These are phyloP conservation scores for Scrobipalpa costella DNA, from an alignment of 2,888 invertebrate species.

Conservation along the genomic window DNA sequence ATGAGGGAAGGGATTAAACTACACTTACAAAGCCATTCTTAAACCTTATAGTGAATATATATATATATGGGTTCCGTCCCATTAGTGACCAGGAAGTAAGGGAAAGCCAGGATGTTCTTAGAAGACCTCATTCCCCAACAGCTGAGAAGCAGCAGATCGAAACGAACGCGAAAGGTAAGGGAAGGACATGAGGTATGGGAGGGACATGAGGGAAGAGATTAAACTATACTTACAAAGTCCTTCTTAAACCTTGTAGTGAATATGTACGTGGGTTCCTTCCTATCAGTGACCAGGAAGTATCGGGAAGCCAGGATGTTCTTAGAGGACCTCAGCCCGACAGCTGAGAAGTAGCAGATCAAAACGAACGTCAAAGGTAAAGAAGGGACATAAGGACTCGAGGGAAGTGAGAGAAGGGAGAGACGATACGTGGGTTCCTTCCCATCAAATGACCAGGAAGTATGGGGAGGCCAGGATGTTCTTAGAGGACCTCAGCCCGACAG, in stretches of 20 bases:
- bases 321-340: conserved; percentile 68
- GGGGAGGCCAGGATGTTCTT: conserved; percentile 82
- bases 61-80: conserved; percentile 78
- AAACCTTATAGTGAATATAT: conserved; percentile 82
- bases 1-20: no score
- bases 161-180: no score
- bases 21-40: conserved; percentile 61
- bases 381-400: no score
- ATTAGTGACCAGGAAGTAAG: conserved; percentile 81
- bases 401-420: no score
- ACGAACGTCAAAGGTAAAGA: no score
- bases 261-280: conserved; percentile 79
- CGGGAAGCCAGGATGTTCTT: conserved; percentile 82
- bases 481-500: conserved; percentile 65
- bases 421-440: conserved; percentile 79
- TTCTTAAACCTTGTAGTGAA: conserved; percentile 81
- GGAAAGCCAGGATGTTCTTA: conserved; percentile 80
- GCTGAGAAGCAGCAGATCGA: conserved; percentile 48
- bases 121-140: conserved; percentile 67
- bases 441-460: conserved; percentile 80
- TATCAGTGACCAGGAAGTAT: conserved; percentile 80
- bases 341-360: no score
- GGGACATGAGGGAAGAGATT: no score
- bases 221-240: conserved; percentile 63
- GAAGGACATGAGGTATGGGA: no score